Evolutionary conservation across 2,797 vertebrate species (phyloP).

Genomic region (Melanotaenia boesemani): DNA sequence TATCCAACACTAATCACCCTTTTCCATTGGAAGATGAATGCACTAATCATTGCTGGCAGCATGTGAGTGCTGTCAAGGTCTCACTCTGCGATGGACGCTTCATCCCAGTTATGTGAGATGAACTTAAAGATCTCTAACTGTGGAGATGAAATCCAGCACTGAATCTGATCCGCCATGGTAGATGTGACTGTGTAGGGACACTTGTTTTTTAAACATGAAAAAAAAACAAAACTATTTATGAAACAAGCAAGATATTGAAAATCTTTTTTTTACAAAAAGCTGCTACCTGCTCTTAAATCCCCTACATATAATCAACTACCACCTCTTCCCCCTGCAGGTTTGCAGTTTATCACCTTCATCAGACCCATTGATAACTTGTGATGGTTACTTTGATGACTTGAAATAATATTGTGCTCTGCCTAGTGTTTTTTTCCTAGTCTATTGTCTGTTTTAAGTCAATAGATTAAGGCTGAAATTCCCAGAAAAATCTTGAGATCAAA

Average conservation of each 20-base stretch:
- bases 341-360: slow-evolving; percentile 53
- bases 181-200: not conserved
- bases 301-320: slow-evolving; percentile 19
- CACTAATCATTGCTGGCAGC: not conserved
- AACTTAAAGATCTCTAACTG: slow-evolving; percentile 21
- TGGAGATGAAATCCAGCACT: slow-evolving; percentile 23
- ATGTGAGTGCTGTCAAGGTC: no score
- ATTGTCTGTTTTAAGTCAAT: slow-evolving; percentile 65
- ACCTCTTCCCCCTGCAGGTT: slow-evolving; percentile 54
- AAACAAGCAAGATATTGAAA: slow-evolving; percentile 35
- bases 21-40: not conserved
- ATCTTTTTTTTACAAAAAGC: slow-evolving; percentile 45
- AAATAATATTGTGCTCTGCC: slow-evolving; percentile 3
- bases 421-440: slow-evolving; percentile 22
- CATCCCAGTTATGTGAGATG: slow-evolving; percentile 19
- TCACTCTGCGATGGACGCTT: not conserved
- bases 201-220: slow-evolving; percentile 46
- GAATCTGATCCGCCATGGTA: not conserved
- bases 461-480: slow-evolving; percentile 31
- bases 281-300: slow-evolving; percentile 72
- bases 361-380: slow-evolving; percentile 43
- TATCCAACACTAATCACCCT: slow-evolving; percentile 12
- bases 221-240: slow-evolving; percentile 48
- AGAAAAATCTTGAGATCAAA: slow-evolving; percentile 16
- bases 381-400: slow-evolving; percentile 39